phyloP scores from a whole-genome alignment of 37 sponge, comb jelly and placozoan genomes.

The Lycopodina hypogea region DNA sequence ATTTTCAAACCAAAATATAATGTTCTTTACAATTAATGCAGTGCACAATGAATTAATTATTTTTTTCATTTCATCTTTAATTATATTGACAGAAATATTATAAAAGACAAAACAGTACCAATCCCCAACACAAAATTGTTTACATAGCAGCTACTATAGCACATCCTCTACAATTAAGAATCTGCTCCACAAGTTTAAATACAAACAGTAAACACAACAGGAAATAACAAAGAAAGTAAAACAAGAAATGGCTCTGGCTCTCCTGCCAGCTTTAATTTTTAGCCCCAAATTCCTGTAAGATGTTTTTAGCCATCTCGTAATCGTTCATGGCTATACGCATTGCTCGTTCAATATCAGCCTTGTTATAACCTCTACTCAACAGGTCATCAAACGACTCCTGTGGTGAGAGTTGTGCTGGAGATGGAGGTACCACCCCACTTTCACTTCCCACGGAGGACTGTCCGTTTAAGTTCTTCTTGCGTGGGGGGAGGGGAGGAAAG shows the following conservation, averaged over 20 bases:
- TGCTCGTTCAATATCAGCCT: slow-evolving; percentile 62
- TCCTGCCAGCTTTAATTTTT: slow-evolving; percentile 9
- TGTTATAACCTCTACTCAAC: slow-evolving; percentile 54
- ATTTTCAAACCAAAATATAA: no score
- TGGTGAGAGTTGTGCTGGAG: slow-evolving; percentile 6
- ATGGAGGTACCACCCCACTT: neutral
- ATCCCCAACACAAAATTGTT: no score
- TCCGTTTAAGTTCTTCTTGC: slow-evolving; percentile 9
- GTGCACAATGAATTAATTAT: no score
- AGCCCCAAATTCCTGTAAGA: slow-evolving; percentile 74
- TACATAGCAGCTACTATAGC: no score
- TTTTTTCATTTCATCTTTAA: no score
- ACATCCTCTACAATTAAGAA: no score
- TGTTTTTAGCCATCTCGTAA: slow-evolving; percentile 51
- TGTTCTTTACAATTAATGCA: no score
- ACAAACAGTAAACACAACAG: neutral
- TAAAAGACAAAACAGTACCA: no score
- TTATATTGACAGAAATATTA: no score
- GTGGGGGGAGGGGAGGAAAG: slow-evolving; percentile 39
- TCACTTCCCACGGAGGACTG: neutral
- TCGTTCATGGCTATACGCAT: slow-evolving; percentile 62
- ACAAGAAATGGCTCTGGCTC: neutral
- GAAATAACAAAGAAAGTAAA: neutral
- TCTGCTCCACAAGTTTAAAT: no score
- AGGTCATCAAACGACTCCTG: slow-evolving; percentile 26